These are phyloP conservation scores for Carterocephalus palaemon DNA, from an alignment of 2,888 invertebrate genomes.

Conservation along the genomic window DNA sequence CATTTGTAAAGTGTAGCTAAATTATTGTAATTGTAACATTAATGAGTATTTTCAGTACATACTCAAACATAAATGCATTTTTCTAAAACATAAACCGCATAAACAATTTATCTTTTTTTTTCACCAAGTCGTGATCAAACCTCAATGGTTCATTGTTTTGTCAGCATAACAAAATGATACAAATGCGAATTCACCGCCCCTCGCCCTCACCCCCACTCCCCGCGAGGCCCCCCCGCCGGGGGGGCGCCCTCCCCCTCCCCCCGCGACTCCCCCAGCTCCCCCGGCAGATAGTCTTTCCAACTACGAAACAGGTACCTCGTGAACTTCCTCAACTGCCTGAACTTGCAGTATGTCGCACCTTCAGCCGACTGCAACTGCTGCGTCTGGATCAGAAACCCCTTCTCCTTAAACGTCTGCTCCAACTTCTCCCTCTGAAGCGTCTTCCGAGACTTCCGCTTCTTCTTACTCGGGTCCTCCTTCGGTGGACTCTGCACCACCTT, in stretches of 20 bases:
- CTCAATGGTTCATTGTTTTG: too few species aligned
- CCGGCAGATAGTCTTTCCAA: constrained; percentile 95
- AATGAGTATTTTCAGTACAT: too few species aligned
- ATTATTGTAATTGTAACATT: too few species aligned
- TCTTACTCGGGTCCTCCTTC: constrained; percentile 68
- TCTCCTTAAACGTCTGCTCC: constrained; percentile 95
- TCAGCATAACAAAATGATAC: too few species aligned
- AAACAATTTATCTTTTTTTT: too few species aligned
- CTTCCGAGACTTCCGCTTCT: constrained; percentile 87
- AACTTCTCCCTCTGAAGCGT: constrained; percentile 92
- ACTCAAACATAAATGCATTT: too few species aligned
- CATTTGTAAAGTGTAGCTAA: too few species aligned
- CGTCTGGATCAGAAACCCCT: constrained; percentile 94
- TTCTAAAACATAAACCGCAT: too few species aligned
- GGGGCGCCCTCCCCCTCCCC: constrained; percentile 33
- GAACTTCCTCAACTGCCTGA: constrained; percentile 92
- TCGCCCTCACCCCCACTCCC: constrained; percentile 10
- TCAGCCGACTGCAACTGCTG: constrained; percentile 95
- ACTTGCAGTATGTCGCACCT: constrained; percentile 96
- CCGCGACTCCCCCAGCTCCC: constrained; percentile 77
- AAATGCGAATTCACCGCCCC: too few species aligned
- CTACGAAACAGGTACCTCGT: constrained; percentile 94
- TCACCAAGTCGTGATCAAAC: too few species aligned
- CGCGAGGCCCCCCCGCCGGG: constrained; percentile 45
- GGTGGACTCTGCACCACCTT: constrained; percentile 36